A percentile compares a stretch with the other conserved stretches of the same genome.
These are phyloP conservation scores for Diabrotica balteata DNA, from an alignment of 2,888 invertebrate genomes.

Conservation along the genomic window DNA sequence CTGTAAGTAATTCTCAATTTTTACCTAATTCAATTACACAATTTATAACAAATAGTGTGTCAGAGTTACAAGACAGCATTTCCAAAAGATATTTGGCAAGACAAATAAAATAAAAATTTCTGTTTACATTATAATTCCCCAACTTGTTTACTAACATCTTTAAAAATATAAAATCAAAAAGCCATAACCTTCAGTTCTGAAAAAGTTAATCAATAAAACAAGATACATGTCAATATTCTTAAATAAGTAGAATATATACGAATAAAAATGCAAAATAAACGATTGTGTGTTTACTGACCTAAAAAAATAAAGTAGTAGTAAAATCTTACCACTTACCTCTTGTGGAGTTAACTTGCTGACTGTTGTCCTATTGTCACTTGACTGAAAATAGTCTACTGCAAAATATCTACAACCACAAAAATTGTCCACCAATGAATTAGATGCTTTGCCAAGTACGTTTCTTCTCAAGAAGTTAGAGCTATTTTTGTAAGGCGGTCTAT, in stretches of 20 bases:
- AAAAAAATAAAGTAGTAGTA: background rate
- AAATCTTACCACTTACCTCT: slow-evolving; percentile 50
- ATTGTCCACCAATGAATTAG: slow-evolving; percentile 39
- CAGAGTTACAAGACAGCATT: too few species aligned
- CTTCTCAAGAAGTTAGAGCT: slow-evolving; percentile 14
- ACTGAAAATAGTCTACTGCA: slow-evolving; percentile 47
- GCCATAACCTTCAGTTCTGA: background rate
- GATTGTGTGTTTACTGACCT: too few species aligned
- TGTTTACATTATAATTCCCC: too few species aligned
- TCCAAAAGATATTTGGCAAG: too few species aligned
- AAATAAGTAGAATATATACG: background rate
- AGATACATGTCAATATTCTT: background rate
- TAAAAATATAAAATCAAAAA: too few species aligned
- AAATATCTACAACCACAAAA: slow-evolving; percentile 43
- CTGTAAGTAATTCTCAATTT: too few species aligned
- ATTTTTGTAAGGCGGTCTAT: slow-evolving; percentile 19
- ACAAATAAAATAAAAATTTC: too few species aligned
- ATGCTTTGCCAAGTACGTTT: slow-evolving; percentile 4
- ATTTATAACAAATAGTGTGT: too few species aligned
- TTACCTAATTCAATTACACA: too few species aligned
- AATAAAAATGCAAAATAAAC: too few species aligned
- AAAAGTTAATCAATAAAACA: background rate
- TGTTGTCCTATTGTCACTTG: slow-evolving; percentile 44
- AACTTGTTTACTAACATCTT: too few species aligned
- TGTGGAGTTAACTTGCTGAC: slow-evolving; percentile 54